These are phyloP conservation scores for Folsomia candida DNA, from an alignment of 2,888 invertebrate species.

Conservation along the genomic window DNA sequence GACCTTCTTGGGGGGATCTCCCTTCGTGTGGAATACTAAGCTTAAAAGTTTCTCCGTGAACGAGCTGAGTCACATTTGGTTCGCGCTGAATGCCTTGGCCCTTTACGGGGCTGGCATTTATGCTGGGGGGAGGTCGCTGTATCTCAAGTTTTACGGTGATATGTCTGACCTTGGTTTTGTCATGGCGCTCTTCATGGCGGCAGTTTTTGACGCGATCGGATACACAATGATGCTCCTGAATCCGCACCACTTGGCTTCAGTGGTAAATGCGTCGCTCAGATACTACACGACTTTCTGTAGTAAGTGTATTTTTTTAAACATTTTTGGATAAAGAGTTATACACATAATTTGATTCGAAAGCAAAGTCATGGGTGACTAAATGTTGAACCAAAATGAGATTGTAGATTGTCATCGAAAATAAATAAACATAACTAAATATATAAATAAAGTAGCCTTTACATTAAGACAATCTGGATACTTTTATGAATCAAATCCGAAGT, in stretches of 20 bases:
- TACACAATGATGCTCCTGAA: background rate
- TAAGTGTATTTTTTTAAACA: too few species aligned
- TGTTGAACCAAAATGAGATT: too few species aligned
- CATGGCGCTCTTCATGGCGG: background rate
- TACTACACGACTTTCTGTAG: background rate
- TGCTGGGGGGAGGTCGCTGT: background rate
- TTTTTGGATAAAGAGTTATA: too few species aligned
- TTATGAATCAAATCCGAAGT: too few species aligned
- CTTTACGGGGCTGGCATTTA: background rate
- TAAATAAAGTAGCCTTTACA: too few species aligned
- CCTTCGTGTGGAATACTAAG: background rate
- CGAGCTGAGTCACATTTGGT: background rate
- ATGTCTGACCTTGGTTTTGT: background rate
- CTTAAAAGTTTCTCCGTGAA: background rate
- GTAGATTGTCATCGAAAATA: too few species aligned
- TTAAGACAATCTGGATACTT: too few species aligned
- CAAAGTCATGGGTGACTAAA: too few species aligned
- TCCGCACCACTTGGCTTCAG: background rate
- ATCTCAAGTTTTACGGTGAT: background rate
- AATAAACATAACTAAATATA: too few species aligned
- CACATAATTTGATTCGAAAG: too few species aligned
- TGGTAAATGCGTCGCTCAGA: background rate
- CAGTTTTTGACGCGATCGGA: background rate
- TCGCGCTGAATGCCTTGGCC: background rate
- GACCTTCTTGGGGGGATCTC: background rate